Evolutionary conservation across 2,113 vertebrate species (phyloP).

Genomic region (Martes martes): DNA sequence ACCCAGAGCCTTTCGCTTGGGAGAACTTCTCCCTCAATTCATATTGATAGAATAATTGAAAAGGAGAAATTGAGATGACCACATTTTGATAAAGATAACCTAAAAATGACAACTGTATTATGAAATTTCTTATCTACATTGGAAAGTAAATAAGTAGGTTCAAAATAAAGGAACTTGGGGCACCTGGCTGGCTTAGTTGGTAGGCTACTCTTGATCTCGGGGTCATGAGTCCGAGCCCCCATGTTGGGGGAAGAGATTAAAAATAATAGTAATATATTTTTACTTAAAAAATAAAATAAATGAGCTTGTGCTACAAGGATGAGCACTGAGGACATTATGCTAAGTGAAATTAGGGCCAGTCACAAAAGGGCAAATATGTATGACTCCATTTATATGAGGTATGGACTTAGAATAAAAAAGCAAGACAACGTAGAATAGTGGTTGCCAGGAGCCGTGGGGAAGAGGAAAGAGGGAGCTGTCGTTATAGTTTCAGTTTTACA

Average conservation of each 20-base stretch:
- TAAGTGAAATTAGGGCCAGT: not conserved
- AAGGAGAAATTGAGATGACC: not conserved
- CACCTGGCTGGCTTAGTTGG: not conserved
- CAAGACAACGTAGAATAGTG: not conserved
- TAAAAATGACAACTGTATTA: not conserved
- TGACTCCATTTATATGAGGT: not conserved
- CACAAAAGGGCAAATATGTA: not conserved
- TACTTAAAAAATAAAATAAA: not conserved
- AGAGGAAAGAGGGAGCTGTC: not conserved
- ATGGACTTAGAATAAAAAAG: not conserved
- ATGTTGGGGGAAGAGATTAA: not conserved
- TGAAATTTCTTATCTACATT: not conserved
- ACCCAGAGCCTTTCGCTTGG: not conserved
- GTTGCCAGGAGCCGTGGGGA: not conserved
- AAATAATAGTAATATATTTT: not conserved
- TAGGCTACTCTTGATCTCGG: not conserved
- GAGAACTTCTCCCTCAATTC: not conserved
- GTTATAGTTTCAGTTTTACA: not conserved
- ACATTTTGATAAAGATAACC: slow-evolving; percentile 1
- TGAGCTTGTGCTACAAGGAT: not conserved
- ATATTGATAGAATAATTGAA: not conserved
- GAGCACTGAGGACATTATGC: not conserved
- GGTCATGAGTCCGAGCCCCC: not conserved
- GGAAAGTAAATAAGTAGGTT: not conserved
- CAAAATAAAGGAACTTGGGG: not conserved